These are phyloP conservation scores for Naso thynnoides DNA, from an alignment of 2,797 vertebrate genomes.

Conservation along the genomic window DNA sequence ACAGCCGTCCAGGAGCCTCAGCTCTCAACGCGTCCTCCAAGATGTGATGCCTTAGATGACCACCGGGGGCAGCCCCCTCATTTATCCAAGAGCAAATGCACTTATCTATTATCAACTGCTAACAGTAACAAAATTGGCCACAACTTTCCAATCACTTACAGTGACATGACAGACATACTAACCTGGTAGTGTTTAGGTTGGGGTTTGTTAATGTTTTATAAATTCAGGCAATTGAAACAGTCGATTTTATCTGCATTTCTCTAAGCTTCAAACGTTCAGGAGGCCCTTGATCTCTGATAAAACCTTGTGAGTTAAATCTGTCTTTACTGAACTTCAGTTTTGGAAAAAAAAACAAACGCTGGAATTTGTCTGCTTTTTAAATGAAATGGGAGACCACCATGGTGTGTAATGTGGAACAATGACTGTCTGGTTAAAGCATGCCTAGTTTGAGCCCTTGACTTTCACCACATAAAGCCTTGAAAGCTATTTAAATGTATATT, in stretches of 20 bases:
- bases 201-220: not conserved
- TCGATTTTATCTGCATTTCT: not conserved
- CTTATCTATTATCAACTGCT: slow-evolving; percentile 18
- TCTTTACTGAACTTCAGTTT: not conserved
- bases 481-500: not conserved
- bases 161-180: slow-evolving; percentile 1
- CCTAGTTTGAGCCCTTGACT: not conserved
- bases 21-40: slow-evolving; percentile 87
- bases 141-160: not conserved
- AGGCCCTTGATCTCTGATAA: not conserved
- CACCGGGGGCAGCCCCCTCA: not conserved
- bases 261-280: not conserved
- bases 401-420: not conserved
- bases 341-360: not conserved
- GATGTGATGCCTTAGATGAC: slow-evolving; percentile 80
- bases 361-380: not conserved
- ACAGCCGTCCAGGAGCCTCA: slow-evolving; percentile 75
- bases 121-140: not conserved
- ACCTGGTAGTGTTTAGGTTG: not conserved
- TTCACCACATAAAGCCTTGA: not conserved
- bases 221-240: slow-evolving; percentile 1
- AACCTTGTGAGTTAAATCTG: not conserved
- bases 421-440: too few species aligned
- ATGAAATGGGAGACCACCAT: not conserved
- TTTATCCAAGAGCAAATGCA: slow-evolving; percentile 14